Percentiles rank a stretch among this genome's conserved stretches.
Evolutionary conservation across 2,888 invertebrate genomes (phyloP).

Genomic region (Beris chalybata): DNA sequence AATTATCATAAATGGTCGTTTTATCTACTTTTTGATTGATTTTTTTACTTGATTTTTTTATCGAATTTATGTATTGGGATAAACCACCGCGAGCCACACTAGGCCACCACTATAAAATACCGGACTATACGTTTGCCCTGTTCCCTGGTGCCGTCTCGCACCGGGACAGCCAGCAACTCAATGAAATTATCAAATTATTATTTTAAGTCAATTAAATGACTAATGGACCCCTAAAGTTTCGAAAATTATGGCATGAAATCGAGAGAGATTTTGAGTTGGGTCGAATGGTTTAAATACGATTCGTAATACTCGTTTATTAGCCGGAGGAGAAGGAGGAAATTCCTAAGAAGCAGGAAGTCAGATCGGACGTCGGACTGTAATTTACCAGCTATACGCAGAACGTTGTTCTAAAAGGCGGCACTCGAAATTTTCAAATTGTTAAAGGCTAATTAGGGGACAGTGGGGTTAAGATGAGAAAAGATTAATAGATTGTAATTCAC

Average conservation of each 20-base stretch:
- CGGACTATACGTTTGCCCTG: neutral
- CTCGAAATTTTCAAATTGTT: conserved; percentile 13
- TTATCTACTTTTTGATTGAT: conserved; percentile 39
- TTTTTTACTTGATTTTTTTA: conserved; percentile 1
- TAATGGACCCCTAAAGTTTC: conserved; percentile 37
- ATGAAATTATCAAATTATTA: conserved; percentile 37
- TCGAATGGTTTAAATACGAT: neutral
- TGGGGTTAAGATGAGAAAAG: conserved; percentile 12
- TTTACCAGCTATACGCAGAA: conserved; percentile 3
- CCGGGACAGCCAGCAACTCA: conserved; percentile 20
- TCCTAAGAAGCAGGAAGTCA: conserved; percentile 26
- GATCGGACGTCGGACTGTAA: conserved; percentile 15
- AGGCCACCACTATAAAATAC: no score
- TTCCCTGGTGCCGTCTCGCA: conserved; percentile 23
- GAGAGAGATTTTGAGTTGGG: conserved; percentile 32
- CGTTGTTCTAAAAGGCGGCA: conserved; percentile 4
- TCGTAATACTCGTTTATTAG: neutral
- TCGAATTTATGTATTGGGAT: no score
- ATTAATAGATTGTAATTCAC: conserved; percentile 29
- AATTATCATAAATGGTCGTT: conserved; percentile 40
- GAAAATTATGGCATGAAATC: conserved; percentile 38
- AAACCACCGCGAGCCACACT: no score
- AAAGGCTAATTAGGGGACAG: conserved; percentile 29
- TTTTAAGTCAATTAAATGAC: conserved; percentile 38
- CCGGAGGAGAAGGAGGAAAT: conserved; percentile 21